Percentiles rank a stretch among this genome's conserved stretches.
phyloP scores from a whole-genome alignment of 1,140 invertebrate species.

The Tribolium madens region DNA sequence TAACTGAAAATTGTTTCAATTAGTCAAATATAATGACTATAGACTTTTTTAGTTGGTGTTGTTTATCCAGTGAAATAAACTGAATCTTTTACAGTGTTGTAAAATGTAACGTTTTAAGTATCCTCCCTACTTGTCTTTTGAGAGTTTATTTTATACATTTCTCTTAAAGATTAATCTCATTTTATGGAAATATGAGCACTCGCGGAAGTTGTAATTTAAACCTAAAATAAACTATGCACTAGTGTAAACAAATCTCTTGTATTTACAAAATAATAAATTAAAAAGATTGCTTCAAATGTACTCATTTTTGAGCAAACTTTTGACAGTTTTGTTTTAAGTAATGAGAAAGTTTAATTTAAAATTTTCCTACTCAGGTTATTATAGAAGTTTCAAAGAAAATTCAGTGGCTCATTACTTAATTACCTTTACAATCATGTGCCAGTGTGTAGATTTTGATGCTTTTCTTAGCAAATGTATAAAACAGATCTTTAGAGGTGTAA shows the following conservation, averaged over 20 bases:
- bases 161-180: constrained; percentile 19
- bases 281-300: neutral
- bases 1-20: neutral
- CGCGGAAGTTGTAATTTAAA: constrained; percentile 13
- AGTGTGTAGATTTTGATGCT: neutral
- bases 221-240: constrained; percentile 17
- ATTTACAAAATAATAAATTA: constrained; percentile 3
- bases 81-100: no score
- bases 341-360: constrained; percentile 2
- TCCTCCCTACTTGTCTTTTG: constrained; percentile 9
- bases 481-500: constrained; percentile 34
- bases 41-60: neutral
- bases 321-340: neutral
- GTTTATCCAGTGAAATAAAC: neutral
- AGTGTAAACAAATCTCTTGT: constrained; percentile 13
- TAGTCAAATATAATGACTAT: neutral
- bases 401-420: constrained; percentile 5
- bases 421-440: neutral
- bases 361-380: neutral
- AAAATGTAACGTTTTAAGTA: neutral
- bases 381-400: neutral
- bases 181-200: constrained; percentile 20
- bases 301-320: neutral
- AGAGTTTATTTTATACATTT: constrained; percentile 15
- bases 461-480: neutral